Evolutionary conservation across 2,113 vertebrate species (phyloP).

Genomic region (Callipepla californica): DNA sequence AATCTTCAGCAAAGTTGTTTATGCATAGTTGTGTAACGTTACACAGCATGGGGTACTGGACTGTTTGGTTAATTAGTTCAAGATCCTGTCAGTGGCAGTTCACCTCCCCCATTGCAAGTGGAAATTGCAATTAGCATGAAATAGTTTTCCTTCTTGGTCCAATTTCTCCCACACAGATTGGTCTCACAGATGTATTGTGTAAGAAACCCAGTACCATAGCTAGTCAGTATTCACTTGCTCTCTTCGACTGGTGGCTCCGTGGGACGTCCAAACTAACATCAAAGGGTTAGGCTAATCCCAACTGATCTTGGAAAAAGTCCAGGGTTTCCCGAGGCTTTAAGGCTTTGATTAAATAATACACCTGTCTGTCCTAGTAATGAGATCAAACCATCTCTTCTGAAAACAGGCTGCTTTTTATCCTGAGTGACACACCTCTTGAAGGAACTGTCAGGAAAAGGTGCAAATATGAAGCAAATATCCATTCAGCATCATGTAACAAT

Average conservation of each 20-base stretch:
- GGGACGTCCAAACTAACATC: slow-evolving; percentile 18
- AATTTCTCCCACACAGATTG: slow-evolving; percentile 36
- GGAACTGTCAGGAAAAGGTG: not conserved
- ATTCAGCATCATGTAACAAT: not conserved
- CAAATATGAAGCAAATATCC: not conserved
- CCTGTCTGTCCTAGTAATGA: slow-evolving; percentile 52
- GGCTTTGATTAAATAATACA: slow-evolving; percentile 52
- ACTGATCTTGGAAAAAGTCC: slow-evolving; percentile 27
- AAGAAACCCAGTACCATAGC: not conserved
- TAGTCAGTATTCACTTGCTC: slow-evolving; percentile 15
- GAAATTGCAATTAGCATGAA: slow-evolving; percentile 55
- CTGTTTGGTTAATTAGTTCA: slow-evolving; percentile 69
- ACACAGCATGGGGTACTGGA: slow-evolving; percentile 58
- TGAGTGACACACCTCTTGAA: not conserved
- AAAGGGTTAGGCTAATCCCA: slow-evolving; percentile 49
- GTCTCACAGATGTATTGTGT: not conserved
- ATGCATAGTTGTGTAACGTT: slow-evolving; percentile 56
- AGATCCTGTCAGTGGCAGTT: slow-evolving; percentile 41
- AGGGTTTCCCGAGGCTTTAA: slow-evolving; percentile 47
- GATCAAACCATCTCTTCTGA: not conserved
- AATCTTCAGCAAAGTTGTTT: slow-evolving; percentile 61
- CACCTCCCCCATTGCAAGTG: slow-evolving; percentile 22
- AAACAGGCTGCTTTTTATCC: not conserved
- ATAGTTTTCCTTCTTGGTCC: slow-evolving; percentile 22
- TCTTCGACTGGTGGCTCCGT: slow-evolving; percentile 33